phyloP scores from a whole-genome alignment of 1,140 invertebrate species.

The Zaprionus gabonicus region DNA sequence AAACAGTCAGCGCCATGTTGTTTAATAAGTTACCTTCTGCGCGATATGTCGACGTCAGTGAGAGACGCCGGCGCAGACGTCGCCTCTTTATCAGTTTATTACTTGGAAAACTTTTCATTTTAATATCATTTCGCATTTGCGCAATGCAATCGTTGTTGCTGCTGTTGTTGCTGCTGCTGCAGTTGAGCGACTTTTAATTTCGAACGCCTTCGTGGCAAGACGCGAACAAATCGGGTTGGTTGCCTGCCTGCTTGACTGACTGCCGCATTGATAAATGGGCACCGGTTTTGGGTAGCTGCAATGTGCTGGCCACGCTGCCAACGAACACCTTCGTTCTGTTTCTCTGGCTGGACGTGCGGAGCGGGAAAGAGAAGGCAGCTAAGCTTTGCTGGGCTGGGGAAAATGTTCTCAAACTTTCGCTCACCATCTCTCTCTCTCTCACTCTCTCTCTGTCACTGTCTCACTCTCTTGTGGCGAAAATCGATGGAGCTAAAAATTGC shows the following conservation, averaged over 20 bases:
- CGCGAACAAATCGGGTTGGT: slow-evolving; percentile 63
- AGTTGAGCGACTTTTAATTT: slow-evolving; percentile 81
- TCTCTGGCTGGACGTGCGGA: background rate
- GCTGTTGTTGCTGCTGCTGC: slow-evolving; percentile 36
- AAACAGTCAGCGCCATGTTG: slow-evolving; percentile 71
- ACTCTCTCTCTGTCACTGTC: background rate
- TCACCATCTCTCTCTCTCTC: background rate
- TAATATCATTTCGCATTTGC: slow-evolving; percentile 81
- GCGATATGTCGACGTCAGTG: slow-evolving; percentile 75
- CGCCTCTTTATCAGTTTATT: slow-evolving; percentile 83
- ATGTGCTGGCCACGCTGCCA: background rate
- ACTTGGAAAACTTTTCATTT: slow-evolving; percentile 83
- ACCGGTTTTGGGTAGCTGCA: slow-evolving; percentile 52
- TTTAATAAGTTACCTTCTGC: slow-evolving; percentile 78
- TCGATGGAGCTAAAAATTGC: slow-evolving; percentile 81
- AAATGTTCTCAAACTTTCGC: slow-evolving; percentile 6
- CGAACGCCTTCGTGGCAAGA: slow-evolving; percentile 73
- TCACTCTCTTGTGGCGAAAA: slow-evolving; percentile 52
- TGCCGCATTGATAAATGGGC: slow-evolving; percentile 69
- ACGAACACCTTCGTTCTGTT: slow-evolving; percentile 7
- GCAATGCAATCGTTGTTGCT: slow-evolving; percentile 64
- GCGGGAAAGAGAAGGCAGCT: background rate
- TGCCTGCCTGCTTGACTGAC: slow-evolving; percentile 52
- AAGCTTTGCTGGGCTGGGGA: background rate
- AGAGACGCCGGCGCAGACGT: slow-evolving; percentile 63